Conservation (phyloP, 2,113 vertebrate genomes). For the Apaloderma vittatum region DNA sequence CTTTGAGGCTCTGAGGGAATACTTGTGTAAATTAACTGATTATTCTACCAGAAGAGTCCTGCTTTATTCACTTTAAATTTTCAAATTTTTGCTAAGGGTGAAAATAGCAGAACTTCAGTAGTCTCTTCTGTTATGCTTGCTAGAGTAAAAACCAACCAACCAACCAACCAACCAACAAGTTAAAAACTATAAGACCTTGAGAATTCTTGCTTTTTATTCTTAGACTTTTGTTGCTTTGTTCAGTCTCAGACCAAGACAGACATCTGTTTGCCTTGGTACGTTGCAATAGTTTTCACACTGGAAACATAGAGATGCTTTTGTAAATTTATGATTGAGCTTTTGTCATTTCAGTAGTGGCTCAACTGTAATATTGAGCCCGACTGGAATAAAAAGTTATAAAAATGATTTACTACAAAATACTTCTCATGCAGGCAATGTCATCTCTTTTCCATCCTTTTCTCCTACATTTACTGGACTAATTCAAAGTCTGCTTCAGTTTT, state of each 20-base stretch:
- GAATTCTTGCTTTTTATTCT: background rate
- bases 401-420: slow-evolving; percentile 1
- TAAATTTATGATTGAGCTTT: slow-evolving; percentile 11
- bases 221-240: background rate
- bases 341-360: slow-evolving; percentile 13
- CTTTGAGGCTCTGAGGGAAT: background rate
- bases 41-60: background rate
- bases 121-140: background rate
- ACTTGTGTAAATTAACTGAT: background rate
- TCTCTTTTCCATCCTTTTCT: slow-evolving; percentile 4
- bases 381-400: slow-evolving; percentile 11
- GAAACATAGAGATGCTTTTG: background rate
- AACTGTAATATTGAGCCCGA: background rate
- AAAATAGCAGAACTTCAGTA: background rate
- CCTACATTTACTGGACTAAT: background rate
- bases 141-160: too few relatives aligned
- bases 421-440: background rate
- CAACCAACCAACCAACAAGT: too few relatives aligned
- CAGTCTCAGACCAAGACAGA: background rate
- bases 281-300: background rate
- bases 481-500: background rate
- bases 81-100: background rate
- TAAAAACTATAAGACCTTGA: background rate
- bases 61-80: background rate
- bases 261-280: background rate